A percentile compares a stretch with the other conserved stretches of the same genome.
These are phyloP conservation scores for Lepidurus arcticus DNA, from an alignment of 1,140 invertebrate species.

Conservation along the genomic window DNA sequence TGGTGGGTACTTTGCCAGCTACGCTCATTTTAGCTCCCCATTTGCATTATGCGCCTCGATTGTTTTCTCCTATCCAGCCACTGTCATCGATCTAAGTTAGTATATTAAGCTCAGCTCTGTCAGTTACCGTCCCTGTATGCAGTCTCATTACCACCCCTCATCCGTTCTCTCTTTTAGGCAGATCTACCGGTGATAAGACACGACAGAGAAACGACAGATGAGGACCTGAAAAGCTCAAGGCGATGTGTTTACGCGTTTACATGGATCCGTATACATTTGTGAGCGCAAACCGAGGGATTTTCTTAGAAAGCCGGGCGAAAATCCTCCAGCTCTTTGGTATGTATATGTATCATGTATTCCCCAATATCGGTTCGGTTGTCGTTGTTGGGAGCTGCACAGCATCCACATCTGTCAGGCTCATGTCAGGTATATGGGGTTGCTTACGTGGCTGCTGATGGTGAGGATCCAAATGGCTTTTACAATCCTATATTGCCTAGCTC, in stretches of 20 bases:
- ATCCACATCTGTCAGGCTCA: constrained; percentile 18
- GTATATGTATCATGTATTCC: neutral
- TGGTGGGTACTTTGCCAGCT: neutral
- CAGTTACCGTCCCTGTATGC: neutral
- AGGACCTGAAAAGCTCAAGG: neutral
- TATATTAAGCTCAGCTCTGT: neutral
- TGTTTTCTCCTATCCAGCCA: constrained; percentile 13
- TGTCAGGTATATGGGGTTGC: constrained; percentile 13
- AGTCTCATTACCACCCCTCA: neutral
- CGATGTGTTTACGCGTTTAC: neutral
- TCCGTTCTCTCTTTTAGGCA: neutral
- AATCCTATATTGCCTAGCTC: neutral
- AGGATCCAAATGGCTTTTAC: neutral
- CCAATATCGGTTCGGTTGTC: neutral
- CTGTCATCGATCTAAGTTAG: constrained; percentile 16
- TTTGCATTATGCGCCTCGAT: constrained; percentile 11
- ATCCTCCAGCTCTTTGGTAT: neutral
- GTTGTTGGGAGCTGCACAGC: neutral
- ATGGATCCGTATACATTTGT: neutral
- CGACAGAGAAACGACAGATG: neutral
- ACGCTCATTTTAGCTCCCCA: constrained; percentile 1
- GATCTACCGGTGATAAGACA: neutral
- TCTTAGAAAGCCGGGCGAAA: neutral
- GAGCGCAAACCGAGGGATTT: neutral
- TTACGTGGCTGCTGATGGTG: constrained; percentile 1